These are phyloP conservation scores for Stegophylla sp. DNA, from an alignment of 2,888 invertebrate species.

Conservation along the genomic window DNA sequence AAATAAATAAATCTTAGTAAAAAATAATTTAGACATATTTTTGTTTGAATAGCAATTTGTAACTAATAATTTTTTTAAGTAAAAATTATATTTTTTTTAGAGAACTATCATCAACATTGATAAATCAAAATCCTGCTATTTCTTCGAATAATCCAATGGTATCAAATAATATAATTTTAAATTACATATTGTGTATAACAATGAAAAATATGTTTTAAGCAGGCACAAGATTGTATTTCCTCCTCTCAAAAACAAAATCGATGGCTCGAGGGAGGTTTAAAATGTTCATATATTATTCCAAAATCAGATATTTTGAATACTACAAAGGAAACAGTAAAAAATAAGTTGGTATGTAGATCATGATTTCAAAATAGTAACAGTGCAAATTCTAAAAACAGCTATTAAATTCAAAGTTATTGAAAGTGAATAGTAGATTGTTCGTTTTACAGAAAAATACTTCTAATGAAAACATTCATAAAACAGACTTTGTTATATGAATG, in stretches of 20 bases:
- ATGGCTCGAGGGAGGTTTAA: constrained; percentile 43
- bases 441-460: too few relatives aligned
- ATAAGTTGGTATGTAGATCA: constrained; percentile 17
- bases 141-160: constrained; percentile 4
- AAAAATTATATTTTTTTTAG: constrained; percentile 11
- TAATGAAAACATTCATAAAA: too few relatives aligned
- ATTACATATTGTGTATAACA: not conserved
- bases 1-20: too few relatives aligned
- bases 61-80: not conserved
- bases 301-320: not conserved
- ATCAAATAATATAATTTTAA: constrained; percentile 3
- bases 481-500: too few relatives aligned
- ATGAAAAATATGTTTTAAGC: not conserved
- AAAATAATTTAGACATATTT: too few relatives aligned
- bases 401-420: too few relatives aligned
- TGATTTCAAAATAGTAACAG: not conserved
- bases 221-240: constrained; percentile 21
- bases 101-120: not conserved
- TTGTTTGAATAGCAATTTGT: too few relatives aligned
- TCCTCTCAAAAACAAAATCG: constrained; percentile 40
- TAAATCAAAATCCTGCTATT: not conserved
- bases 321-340: constrained; percentile 13
- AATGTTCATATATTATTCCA: constrained; percentile 49
- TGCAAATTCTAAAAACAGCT: too few relatives aligned
- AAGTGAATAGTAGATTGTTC: too few relatives aligned